These are phyloP conservation scores for Brachyistius frenatus DNA, from an alignment of 2,113 vertebrate species.

Conservation along the genomic window DNA sequence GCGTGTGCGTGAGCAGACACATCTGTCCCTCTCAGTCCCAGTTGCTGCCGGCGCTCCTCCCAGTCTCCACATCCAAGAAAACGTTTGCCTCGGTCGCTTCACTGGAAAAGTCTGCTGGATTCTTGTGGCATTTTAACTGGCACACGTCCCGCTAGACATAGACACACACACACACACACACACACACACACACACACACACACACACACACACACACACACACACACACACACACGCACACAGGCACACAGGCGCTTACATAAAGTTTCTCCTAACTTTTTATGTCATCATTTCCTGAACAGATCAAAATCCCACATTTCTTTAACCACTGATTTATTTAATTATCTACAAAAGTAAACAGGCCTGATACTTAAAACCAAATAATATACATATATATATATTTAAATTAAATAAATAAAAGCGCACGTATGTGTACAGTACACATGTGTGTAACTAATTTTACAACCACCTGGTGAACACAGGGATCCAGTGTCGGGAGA, in stretches of 20 bases:
- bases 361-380: background rate
- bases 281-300: conserved; percentile 45
- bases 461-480: too few species aligned
- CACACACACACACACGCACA: conserved; percentile 14
- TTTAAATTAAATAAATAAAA: too few species aligned
- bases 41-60: conserved; percentile 53
- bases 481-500: too few species aligned
- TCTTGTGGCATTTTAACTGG: conserved; percentile 78
- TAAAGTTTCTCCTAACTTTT: conserved; percentile 25
- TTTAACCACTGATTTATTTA: conserved; percentile 1
- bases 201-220: conserved; percentile 13
- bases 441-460: too few species aligned
- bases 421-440: too few species aligned
- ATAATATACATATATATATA: background rate
- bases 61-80: conserved; percentile 46
- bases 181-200: conserved; percentile 37
- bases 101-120: conserved; percentile 68
- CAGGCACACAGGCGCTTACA: conserved; percentile 34
- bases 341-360: conserved; percentile 9
- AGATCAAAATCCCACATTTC: conserved; percentile 14
- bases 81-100: conserved; percentile 29
- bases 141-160: conserved; percentile 56
- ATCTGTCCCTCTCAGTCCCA: conserved; percentile 25
- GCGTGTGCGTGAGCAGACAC: too few species aligned
- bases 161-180: too few species aligned